These are phyloP conservation scores for Smithornis capensis DNA, from an alignment of 2,113 vertebrate species.

Conservation along the genomic window DNA sequence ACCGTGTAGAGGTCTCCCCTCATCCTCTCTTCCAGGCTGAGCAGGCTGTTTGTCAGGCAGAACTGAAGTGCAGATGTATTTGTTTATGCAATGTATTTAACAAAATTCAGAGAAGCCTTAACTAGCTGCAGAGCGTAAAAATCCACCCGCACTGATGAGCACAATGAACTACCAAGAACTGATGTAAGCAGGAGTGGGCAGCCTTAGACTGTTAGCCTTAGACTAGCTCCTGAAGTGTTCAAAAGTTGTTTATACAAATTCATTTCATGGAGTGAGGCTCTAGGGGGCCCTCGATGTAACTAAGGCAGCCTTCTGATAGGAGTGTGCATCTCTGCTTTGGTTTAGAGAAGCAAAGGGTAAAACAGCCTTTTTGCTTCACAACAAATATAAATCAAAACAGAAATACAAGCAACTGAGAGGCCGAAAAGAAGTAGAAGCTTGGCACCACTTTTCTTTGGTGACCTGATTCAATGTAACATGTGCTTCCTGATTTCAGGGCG, in stretches of 20 bases:
- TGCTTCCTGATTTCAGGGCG: neutral
- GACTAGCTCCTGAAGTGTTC: neutral
- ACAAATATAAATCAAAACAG: neutral
- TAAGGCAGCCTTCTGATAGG: neutral
- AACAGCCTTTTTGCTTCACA: neutral
- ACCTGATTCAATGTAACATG: neutral
- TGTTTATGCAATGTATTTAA: neutral
- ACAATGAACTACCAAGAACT: neutral
- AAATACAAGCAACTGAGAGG: neutral
- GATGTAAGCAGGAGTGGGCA: neutral
- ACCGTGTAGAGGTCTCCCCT: too few species aligned
- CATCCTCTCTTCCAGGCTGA: too few species aligned
- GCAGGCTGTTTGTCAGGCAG: neutral
- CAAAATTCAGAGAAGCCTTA: neutral
- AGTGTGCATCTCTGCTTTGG: neutral
- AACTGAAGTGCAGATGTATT: neutral
- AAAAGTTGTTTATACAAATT: neutral
- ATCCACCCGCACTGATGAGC: neutral
- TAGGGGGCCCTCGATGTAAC: neutral
- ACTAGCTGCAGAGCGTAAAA: neutral
- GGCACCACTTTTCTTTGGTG: neutral
- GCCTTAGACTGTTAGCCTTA: too few species aligned
- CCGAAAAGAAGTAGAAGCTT: neutral
- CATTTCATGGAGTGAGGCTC: neutral
- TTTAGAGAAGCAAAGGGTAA: neutral